Evolutionary conservation across 2,888 invertebrate species (phyloP).

Genomic region (Peribatodes rhomboidaria): DNA sequence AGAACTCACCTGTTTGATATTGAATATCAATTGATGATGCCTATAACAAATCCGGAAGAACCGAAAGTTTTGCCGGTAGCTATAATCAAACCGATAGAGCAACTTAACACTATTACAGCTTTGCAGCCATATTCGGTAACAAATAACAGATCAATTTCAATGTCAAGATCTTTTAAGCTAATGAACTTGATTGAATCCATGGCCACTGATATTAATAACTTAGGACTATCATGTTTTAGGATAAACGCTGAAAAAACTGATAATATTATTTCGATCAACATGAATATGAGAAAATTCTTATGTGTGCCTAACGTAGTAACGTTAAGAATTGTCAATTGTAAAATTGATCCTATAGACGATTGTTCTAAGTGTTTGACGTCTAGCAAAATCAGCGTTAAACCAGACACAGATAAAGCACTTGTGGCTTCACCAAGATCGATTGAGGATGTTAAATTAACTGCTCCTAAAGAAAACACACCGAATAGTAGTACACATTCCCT

Average conservation of each 20-base stretch:
- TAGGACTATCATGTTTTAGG: constrained; percentile 2
- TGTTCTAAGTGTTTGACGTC: neutral
- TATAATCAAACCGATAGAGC: constrained; percentile 2
- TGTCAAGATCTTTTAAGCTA: constrained; percentile 36
- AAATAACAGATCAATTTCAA: constrained; percentile 33
- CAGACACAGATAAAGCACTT: neutral
- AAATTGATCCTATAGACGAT: neutral
- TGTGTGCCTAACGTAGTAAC: constrained; percentile 21
- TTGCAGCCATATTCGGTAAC: constrained; percentile 50
- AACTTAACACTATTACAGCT: constrained; percentile 46
- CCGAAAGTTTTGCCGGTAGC: neutral
- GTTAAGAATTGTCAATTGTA: constrained; percentile 27
- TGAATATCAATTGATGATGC: constrained; percentile 3
- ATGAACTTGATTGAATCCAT: constrained; percentile 40
- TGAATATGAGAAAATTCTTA: constrained; percentile 26
- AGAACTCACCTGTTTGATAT: constrained; percentile 31
- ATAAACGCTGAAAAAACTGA: constrained; percentile 22
- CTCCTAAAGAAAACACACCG: neutral
- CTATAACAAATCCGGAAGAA: neutral
- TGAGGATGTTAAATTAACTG: neutral
- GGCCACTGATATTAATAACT: constrained; percentile 19
- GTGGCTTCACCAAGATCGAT: neutral
- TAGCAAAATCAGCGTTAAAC: neutral
- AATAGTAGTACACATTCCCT: constrained; percentile 3
- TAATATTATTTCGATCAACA: constrained; percentile 28